Base-by-base conservation (phyloP, 2,888 invertebrate species). In the Magallana nippona region DNA sequence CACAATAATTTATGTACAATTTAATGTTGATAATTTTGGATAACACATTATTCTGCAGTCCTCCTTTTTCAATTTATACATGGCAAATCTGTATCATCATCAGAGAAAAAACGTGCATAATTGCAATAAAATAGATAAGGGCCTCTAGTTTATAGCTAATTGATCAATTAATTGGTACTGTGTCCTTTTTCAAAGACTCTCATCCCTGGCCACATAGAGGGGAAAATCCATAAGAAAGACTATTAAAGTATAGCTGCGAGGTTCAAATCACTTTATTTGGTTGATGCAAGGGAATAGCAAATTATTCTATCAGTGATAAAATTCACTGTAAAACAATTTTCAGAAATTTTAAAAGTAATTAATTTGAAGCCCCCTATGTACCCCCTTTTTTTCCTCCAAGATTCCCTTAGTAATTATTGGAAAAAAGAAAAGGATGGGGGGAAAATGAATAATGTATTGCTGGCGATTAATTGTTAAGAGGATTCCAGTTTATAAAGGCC, bases 381-480 rank as follows among this genome's bases (percentile, higher is more conserved):
- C 71, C 71, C 27, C 71, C 32, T 27, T 8, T 27, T 71, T 8
- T 27, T 71, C 71, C 71, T 71, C 71, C 8, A 22, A 71, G 71
- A 71, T 27, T 71, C 71, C 19, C 71, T 32, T 32, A 71, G 71
- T 71, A 71, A 71, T 71, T 71, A 71, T 71, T 71, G 71, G 71
- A 71, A 71, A 27, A 71, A 71, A 71, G 71, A 22, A 71, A 71
- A 71, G 71, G 27, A 71, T 71, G 71, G 60, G 32, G 60, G 32
- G 32, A 71, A 71, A 71, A 71, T 71, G 71, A 71, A 71, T 71
- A 71, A 71, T 71, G 71, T 71, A 71, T 71, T 32, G 15, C 71
- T 71, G 71, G 71, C 71, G 71, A 71, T 71, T 71, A 71, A 71
- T 71, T 71, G 71, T 71, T 71, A 71, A 71, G 71, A 71, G 71